Percentiles rank a stretch among this genome's conserved stretches.
Conservation (phyloP, 2,797 vertebrate genomes). For the Artibeus lituratus region DNA sequence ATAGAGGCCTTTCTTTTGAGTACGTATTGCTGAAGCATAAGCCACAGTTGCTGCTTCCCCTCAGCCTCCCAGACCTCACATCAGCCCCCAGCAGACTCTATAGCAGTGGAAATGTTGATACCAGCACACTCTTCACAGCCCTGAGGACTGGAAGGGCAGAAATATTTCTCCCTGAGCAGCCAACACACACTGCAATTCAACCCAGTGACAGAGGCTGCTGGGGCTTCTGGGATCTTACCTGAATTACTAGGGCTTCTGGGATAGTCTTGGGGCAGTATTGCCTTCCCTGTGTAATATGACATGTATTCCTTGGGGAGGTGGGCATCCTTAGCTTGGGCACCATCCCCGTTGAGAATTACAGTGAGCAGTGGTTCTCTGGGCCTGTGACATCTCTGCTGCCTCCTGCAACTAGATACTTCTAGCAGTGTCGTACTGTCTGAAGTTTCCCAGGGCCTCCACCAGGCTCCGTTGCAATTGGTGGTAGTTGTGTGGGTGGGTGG, state of each 20-base stretch:
- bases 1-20: neutral
- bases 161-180: neutral
- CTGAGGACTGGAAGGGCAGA: neutral
- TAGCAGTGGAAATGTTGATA: neutral
- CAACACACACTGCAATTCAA: neutral
- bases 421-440: neutral
- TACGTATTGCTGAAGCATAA: neutral
- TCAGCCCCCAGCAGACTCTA: neutral
- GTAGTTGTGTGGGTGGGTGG: neutral
- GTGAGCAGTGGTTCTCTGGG: neutral
- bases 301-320: neutral
- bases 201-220: neutral
- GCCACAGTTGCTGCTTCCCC: neutral
- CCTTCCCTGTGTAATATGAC: neutral
- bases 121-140: neutral
- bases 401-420: neutral
- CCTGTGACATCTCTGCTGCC: neutral
- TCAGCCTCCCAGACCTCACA: neutral
- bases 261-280: neutral
- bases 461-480: neutral
- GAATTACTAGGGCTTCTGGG: neutral
- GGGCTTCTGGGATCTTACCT: neutral
- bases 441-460: neutral
- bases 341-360: neutral
- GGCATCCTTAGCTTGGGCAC: neutral